Conservation (phyloP, 1,140 invertebrate species). For the Bombus pascuorum region DNA sequence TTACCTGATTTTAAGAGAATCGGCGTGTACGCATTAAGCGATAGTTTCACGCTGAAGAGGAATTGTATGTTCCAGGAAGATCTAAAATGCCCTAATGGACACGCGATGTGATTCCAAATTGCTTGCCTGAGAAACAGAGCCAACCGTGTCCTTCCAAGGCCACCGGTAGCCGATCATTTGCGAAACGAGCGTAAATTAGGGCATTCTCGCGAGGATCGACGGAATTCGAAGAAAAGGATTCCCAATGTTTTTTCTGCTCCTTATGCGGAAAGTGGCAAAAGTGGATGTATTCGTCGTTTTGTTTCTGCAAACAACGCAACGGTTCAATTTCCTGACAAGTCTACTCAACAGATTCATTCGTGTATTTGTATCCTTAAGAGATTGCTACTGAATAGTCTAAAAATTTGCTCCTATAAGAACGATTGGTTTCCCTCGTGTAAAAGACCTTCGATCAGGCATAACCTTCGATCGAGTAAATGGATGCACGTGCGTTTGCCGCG, state of each 20-base stretch:
- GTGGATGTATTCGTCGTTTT: neutral
- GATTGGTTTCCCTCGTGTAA: neutral
- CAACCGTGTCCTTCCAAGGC: conserved; percentile 27
- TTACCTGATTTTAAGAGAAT: neutral
- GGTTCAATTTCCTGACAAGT: neutral
- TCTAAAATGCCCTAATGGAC: neutral
- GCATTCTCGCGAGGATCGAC: neutral
- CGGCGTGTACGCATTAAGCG: neutral
- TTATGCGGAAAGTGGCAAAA: neutral
- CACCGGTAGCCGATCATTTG: conserved; percentile 38
- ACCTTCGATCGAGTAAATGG: conserved; percentile 3
- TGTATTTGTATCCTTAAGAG: neutral
- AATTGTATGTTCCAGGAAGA: neutral
- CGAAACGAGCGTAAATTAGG: conserved; percentile 5
- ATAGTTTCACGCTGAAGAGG: neutral
- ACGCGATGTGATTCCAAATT: conserved; percentile 11
- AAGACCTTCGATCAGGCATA: neutral
- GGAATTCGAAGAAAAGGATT: neutral
- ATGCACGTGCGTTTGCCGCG: conserved; percentile 17
- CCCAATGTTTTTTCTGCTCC: neutral
- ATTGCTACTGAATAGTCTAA: too few relatives aligned
- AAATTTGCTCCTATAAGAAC: neutral
- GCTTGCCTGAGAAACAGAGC: neutral
- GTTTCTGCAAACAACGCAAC: neutral
- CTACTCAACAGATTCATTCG: neutral